A percentile compares a stretch with the other conserved stretches of the same genome.
Evolutionary conservation across 2,113 vertebrate genomes (phyloP).

Genomic region (Cyanistes caeruleus): DNA sequence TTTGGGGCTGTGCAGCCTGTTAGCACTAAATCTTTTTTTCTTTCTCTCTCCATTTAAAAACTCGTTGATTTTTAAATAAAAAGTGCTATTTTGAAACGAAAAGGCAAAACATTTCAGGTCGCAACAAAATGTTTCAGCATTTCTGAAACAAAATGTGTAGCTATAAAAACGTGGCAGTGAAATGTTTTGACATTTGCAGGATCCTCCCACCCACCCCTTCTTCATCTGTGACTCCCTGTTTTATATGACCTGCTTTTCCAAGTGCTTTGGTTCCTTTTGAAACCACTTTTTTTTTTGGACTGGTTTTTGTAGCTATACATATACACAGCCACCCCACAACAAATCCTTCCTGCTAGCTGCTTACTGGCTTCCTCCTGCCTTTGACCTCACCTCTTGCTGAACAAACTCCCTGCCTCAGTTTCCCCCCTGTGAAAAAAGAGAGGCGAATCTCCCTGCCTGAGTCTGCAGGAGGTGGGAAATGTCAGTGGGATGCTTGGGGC

Average conservation of each 20-base stretch:
- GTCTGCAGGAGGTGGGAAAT: neutral
- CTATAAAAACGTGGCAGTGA: conserved; percentile 23
- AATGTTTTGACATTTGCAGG: conserved; percentile 53
- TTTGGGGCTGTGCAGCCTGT: neutral
- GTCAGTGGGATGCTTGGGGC: neutral
- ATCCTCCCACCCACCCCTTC: conserved; percentile 42
- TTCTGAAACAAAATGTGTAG: conserved; percentile 39
- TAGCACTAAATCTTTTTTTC: neutral
- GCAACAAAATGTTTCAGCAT: conserved; percentile 43
- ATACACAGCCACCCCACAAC: neutral
- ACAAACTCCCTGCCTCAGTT: neutral
- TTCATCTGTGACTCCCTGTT: conserved; percentile 11
- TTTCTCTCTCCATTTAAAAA: neutral
- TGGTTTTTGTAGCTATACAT: rapidly evolving
- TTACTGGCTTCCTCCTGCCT: neutral
- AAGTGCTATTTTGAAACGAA: conserved; percentile 42
- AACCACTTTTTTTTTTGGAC: neutral
- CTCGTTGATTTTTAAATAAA: conserved; percentile 39
- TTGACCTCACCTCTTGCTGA: neutral
- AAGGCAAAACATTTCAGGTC: conserved; percentile 56
- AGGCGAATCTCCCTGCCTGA: neutral
- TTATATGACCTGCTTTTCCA: neutral
- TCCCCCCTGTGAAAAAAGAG: neutral
- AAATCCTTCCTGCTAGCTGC: rapidly evolving
- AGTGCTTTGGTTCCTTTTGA: neutral